Evolutionary conservation across 2,797 vertebrate species (phyloP), one percentile per base, ranked within the genome.

Genomic region (Oreochromis mossambicus): DNA sequence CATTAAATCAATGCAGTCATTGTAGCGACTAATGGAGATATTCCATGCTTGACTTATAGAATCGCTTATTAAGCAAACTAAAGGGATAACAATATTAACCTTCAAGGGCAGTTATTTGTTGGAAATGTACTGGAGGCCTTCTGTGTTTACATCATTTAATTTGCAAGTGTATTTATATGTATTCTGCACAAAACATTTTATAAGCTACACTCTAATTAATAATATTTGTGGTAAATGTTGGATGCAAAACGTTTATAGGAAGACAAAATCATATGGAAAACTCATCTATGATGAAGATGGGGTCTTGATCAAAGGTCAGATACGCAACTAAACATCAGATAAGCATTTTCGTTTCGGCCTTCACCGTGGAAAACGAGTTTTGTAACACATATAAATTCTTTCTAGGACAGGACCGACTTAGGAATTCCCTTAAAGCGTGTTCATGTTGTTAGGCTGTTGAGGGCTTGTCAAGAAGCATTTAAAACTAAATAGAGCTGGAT

Each of bases 1-100:
- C 87, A 88, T 88, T 87, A 91, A 92, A 92, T 92, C 92, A 91
- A 86, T 92, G 82, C 19, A 36, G 43, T 87, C 89, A 85, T 79
- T 94, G 91, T 85, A 87, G 85, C 86, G 38, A 58, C 81, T 91
- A 90, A 93, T 94, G 68, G 81, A 81, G 48, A 80, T 78, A 83
- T 86, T 81, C 48, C 78, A 78, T 48, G 86, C 83, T 89, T 87
- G 29, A 11, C 87, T 92, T 86, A 84, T 81, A 48, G 77, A 87
- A 87, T 70, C 78, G 51, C 79, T 56, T 19, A 79, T 48, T 54
- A 34, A 32, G 19, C n/a, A 50, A 86, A 76, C 68, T 87, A 82
- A 88, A 89, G 54, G 14, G 78, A 84, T 76, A 80, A 48, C 70
- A 83, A 82, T 79, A 78, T 86, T 38, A 79, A 80, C 77, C 19